A percentile compares a stretch with the other conserved stretches of the same genome.
Evolutionary conservation across 2,113 vertebrate genomes (phyloP).

Genomic region (Acanthochromis polyacanthus): DNA sequence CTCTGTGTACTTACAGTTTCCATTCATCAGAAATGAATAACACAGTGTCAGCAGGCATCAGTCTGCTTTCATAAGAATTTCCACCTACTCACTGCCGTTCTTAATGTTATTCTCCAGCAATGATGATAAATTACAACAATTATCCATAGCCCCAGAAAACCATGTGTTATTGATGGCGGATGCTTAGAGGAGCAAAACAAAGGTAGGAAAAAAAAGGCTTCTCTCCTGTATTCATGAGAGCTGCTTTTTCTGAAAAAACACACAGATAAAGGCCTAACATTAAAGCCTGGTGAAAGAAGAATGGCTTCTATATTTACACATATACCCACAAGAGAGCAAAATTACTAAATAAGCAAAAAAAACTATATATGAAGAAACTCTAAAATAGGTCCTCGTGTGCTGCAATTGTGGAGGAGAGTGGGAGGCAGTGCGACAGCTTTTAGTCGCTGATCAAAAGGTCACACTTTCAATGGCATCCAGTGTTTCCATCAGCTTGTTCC

Average conservation of each 20-base stretch:
- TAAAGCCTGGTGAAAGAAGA: conserved; percentile 35
- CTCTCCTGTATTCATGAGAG: conserved; percentile 34
- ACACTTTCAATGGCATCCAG: conserved; percentile 1
- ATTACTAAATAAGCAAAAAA: conserved; percentile 29
- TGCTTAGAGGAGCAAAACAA: conserved; percentile 62
- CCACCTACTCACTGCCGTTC: conserved; percentile 9
- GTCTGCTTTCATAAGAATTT: conserved; percentile 27
- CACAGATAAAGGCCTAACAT: conserved; percentile 58
- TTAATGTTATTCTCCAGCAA: conserved; percentile 49
- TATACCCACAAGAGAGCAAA: background rate
- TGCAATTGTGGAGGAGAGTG: conserved; percentile 33
- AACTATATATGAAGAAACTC: conserved; percentile 20
- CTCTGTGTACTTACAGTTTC: background rate
- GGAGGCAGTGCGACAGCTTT: background rate
- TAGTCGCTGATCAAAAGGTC: conserved; percentile 24
- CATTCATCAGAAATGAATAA: conserved; percentile 19
- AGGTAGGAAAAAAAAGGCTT: conserved; percentile 21
- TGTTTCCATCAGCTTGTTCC: conserved; percentile 5
- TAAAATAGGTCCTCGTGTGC: conserved; percentile 8
- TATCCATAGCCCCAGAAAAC: conserved; percentile 59
- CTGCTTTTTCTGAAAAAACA: conserved; percentile 54
- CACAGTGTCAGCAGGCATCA: background rate
- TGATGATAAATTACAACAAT: conserved; percentile 71
- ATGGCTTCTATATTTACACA: conserved; percentile 37
- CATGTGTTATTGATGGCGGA: conserved; percentile 61